Percentiles rank a stretch among this genome's conserved stretches.
These are phyloP conservation scores for Ridgeia piscesae DNA, from an alignment of 1,140 invertebrate genomes.

Conservation along the genomic window DNA sequence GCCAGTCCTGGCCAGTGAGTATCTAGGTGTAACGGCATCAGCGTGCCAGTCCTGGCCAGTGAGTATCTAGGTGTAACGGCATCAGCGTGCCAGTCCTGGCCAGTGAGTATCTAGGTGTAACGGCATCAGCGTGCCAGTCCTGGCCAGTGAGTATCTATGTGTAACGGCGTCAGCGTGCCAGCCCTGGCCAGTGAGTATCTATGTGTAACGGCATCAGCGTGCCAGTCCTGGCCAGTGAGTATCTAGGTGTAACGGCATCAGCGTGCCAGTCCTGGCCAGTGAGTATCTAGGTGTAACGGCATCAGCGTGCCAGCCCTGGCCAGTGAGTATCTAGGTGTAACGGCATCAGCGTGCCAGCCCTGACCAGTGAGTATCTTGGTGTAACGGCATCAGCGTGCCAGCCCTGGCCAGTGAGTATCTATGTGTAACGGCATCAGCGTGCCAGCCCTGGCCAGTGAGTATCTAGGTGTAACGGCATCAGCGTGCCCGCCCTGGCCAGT, in stretches of 20 bases:
- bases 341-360: too few relatives aligned
- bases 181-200: too few relatives aligned
- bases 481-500: background rate
- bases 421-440: background rate
- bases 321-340: conserved; percentile 12
- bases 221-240: too few relatives aligned
- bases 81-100: conserved; percentile 10
- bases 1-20: conserved; percentile 17
- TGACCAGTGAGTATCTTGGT: too few relatives aligned
- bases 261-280: conserved; percentile 14
- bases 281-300: conserved; percentile 18
- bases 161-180: background rate
- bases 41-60: conserved; percentile 16
- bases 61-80: conserved; percentile 18
- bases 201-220: too few relatives aligned
- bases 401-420: too few relatives aligned
- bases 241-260: conserved; percentile 18
- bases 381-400: too few relatives aligned
- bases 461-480: too few relatives aligned
- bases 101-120: conserved; percentile 3
- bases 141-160: conserved; percentile 3
- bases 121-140: too few relatives aligned
- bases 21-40: conserved; percentile 20
- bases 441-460: conserved; percentile 5
- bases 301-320: conserved; percentile 15